Base-by-base conservation (phyloP, 2,888 invertebrate genomes). In the Mythimna ferrago region DNA sequence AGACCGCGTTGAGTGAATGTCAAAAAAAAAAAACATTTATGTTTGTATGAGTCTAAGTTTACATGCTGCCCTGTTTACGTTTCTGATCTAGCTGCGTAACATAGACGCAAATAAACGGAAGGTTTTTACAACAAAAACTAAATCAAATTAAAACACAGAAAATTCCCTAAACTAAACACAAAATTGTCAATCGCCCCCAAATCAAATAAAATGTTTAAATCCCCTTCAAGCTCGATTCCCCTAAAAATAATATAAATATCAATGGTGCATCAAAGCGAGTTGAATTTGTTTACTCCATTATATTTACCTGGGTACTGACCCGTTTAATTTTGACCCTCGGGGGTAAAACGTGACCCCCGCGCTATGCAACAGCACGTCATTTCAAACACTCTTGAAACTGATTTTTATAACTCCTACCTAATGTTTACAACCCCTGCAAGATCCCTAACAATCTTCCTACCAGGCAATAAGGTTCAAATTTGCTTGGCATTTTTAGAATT, bases 291-390 rank as follows among this genome's bases (percentile, higher is more conserved):
- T 95, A 92, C 92, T 89, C 93, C 91, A 92, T 93, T 93, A 93
- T 95, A 94, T 95, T 95, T 95, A 95, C 95, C 93, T 95, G 96
- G 91, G 93, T 93, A 93, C 84, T 95, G 95, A 93, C 92, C 95
- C 95, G 94, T 91, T 94, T 94, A 93, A 95, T 95, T 90, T 89
- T 88, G 88, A 88, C 91, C 89, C 88, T 87, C 86, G 88, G 91
- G 91, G 91, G 86, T 87, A 57, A 70, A 83, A 86, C 91, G 90
- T 92, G 93, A 93, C 93, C 94, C 89, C 87, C 89, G 89, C 80
- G 83, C 88, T 88, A 91, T 92, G 91, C 92, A 92, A 89, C 87
- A 88, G 90, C 91, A 93, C 93, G 93, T 94, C 95, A 94, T 94
- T 93, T 90, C 89, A 90, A 93, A 93, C 92, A 91, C 93, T 90